These are phyloP conservation scores for Thamnaconus septentrionalis DNA, from an alignment of 2,113 vertebrate species.

Conservation along the genomic window DNA sequence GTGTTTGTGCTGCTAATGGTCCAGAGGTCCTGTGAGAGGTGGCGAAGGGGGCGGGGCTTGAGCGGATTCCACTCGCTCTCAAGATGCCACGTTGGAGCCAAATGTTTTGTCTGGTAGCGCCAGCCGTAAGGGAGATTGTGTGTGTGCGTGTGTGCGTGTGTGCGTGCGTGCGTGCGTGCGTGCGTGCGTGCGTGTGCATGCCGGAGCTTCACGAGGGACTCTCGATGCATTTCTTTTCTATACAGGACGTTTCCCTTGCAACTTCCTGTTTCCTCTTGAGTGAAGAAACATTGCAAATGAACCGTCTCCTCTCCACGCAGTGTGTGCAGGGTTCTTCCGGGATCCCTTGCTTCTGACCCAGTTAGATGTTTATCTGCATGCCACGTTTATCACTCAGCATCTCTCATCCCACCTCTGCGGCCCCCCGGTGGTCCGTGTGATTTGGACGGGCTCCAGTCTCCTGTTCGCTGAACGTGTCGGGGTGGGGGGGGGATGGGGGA, in stretches of 20 bases:
- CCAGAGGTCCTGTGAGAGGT: not conserved
- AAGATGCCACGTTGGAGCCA: not conserved
- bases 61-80: slow-evolving; percentile 8
- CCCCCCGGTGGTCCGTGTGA: not conserved
- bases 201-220: too few species aligned
- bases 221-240: slow-evolving; percentile 36
- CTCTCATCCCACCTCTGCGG: not conserved
- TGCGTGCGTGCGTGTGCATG: not conserved
- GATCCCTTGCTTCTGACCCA: slow-evolving; percentile 29
- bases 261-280: slow-evolving; percentile 69
- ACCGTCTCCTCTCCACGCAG: slow-evolving; percentile 5
- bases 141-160: slow-evolving; percentile 1
- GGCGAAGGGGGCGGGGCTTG: too few species aligned
- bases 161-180: slow-evolving; percentile 13
- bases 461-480: slow-evolving; percentile 16
- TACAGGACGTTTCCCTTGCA: slow-evolving; percentile 56
- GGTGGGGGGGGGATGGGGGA: slow-evolving; percentile 35
- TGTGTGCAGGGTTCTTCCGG: slow-evolving; percentile 2
- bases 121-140: slow-evolving; percentile 17
- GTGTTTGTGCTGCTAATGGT: not conserved
- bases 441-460: slow-evolving; percentile 12
- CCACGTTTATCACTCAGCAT: slow-evolving; percentile 11
- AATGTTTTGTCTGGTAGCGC: slow-evolving; percentile 28
- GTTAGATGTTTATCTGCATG: slow-evolving; percentile 7
- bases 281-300: slow-evolving; percentile 19